Percentiles rank a stretch among this genome's conserved stretches.
These are phyloP conservation scores for Ganaspis sp. DNA, from an alignment of 1,140 invertebrate species.

Conservation along the genomic window DNA sequence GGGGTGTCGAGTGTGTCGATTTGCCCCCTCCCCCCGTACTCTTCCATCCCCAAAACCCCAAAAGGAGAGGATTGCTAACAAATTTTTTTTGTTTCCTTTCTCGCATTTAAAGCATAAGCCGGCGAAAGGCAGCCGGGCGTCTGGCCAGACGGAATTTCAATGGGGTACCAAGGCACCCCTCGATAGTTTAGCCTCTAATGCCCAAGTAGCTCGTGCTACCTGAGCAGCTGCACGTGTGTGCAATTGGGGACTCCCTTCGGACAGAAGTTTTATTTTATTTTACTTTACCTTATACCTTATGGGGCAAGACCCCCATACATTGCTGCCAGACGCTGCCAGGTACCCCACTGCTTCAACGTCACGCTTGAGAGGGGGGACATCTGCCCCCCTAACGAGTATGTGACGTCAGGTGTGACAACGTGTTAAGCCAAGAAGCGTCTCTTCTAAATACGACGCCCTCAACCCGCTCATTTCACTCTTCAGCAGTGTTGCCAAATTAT, in stretches of 20 bases:
- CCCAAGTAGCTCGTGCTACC: slow-evolving; percentile 74
- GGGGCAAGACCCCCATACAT: slow-evolving; percentile 52
- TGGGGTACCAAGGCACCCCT: slow-evolving; percentile 55
- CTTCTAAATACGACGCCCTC: slow-evolving; percentile 43
- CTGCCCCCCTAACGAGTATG: slow-evolving; percentile 73
- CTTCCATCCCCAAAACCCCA: background rate
- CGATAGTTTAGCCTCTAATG: slow-evolving; percentile 65
- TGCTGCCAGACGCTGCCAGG: slow-evolving; percentile 64
- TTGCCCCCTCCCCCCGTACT: background rate
- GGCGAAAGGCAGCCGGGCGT: slow-evolving; percentile 56
- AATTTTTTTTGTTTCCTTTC: slow-evolving; percentile 36
- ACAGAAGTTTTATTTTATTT: slow-evolving; percentile 70
- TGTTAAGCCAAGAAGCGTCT: slow-evolving; percentile 58
- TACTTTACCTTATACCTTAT: slow-evolving; percentile 67
- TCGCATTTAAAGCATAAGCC: slow-evolving; percentile 43
- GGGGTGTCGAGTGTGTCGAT: slow-evolving; percentile 8
- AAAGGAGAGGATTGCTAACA: background rate
- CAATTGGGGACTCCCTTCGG: slow-evolving; percentile 57
- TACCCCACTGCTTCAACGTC: slow-evolving; percentile 69
- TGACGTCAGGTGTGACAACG: slow-evolving; percentile 76
- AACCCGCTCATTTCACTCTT: background rate
- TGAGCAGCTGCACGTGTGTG: slow-evolving; percentile 71
- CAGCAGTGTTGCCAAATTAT: background rate
- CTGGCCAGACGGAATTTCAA: slow-evolving; percentile 66
- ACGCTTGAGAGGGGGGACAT: slow-evolving; percentile 75